These are phyloP conservation scores for Petrolisthes manimaculis DNA, from an alignment of 2,888 invertebrate genomes.

Conservation along the genomic window DNA sequence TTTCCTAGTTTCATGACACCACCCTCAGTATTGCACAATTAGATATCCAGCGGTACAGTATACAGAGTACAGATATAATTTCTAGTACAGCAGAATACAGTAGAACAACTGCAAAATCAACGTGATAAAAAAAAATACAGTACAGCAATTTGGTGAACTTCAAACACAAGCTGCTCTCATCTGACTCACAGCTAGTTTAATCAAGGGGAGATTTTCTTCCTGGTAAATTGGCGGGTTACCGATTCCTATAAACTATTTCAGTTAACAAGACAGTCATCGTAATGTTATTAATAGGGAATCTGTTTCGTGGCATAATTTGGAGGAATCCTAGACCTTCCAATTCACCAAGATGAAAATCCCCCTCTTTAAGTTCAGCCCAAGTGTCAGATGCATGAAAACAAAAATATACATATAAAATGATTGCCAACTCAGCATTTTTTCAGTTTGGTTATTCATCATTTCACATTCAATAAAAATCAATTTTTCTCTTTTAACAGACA, in stretches of 20 bases:
- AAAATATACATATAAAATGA: not conserved
- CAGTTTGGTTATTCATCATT: slow-evolving; percentile 3
- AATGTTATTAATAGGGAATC: too few species aligned
- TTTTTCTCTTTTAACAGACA: too few species aligned
- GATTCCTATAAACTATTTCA: too few species aligned
- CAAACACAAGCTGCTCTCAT: not conserved
- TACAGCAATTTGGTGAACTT: not conserved
- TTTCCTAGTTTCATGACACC: too few species aligned
- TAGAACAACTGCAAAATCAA: not conserved
- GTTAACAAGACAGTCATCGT: too few species aligned
- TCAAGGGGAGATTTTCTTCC: too few species aligned
- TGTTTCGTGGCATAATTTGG: too few species aligned
- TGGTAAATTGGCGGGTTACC: too few species aligned
- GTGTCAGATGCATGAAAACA: not conserved
- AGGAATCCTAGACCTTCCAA: too few species aligned
- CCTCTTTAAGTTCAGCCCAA: not conserved
- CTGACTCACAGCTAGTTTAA: not conserved
- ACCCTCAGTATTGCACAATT: not conserved
- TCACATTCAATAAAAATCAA: not conserved
- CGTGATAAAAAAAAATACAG: not conserved
- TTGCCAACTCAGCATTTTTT: not conserved
- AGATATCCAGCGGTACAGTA: not conserved
- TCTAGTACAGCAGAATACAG: slow-evolving; percentile 5
- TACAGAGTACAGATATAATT: slow-evolving; percentile 12
- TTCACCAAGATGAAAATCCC: too few species aligned